These are phyloP conservation scores for Ailurus styani DNA, from an alignment of 2,113 vertebrate genomes.

Conservation along the genomic window DNA sequence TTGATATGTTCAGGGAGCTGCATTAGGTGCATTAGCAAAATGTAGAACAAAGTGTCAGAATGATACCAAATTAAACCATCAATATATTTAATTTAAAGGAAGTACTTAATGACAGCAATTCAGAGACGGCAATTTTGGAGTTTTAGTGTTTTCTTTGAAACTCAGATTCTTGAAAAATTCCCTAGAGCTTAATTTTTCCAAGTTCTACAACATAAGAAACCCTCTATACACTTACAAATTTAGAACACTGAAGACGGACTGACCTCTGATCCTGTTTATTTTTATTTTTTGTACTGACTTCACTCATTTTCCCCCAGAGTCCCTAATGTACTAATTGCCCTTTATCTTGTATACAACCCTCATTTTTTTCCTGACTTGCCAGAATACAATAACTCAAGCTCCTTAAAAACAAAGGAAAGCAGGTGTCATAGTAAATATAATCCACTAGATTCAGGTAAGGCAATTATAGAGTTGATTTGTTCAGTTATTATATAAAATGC, in stretches of 20 bases:
- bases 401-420: neutral
- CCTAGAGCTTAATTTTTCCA: neutral
- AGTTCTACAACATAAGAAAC: neutral
- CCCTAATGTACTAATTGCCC: neutral
- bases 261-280: neutral
- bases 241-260: neutral
- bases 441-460: neutral
- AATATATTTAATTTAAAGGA: conserved; percentile 13
- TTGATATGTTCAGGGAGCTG: neutral
- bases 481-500: neutral
- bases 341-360: neutral
- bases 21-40: neutral
- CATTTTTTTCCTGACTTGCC: neutral
- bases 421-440: neutral
- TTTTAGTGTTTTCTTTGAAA: neutral
- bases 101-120: neutral
- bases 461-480: neutral
- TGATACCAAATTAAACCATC: neutral
- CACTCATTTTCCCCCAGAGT: neutral
- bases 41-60: neutral
- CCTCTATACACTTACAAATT: neutral
- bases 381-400: neutral
- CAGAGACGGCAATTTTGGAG: neutral
- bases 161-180: neutral
- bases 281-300: conserved; percentile 3